Base-by-base conservation (phyloP, 64 coral and sea anemone species). In the Pachyseris speciosa region DNA sequence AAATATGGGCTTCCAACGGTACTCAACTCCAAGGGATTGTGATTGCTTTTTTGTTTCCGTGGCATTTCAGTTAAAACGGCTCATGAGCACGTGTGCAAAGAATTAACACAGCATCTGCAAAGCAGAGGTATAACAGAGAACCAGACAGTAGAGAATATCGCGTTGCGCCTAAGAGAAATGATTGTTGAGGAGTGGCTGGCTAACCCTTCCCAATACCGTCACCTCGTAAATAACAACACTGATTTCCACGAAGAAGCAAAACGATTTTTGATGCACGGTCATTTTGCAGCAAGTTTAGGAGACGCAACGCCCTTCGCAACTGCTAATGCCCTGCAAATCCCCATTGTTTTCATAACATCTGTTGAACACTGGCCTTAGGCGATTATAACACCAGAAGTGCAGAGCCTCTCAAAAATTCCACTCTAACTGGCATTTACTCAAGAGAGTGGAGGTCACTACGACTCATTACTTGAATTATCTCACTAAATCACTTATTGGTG, bases 271-370 rank as follows among this genome's bases (percentile, higher is more conserved):
- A 43, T 11, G 15, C 60, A 51, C 15, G 79, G 79, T 32, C 59
- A 84, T 47, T 84, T 28, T 41, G 28, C 51, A 51, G 37, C 50
- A 1, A 65, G 59, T 36, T 30, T 84, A 32, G 79, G 79, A 7
- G 74, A 53, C 51, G 74, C 74, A 51, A 78, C 51, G 74, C 74
- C 74, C 10, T 44, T 78, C 0, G 49, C 20, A 27, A 22, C 74
- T 28, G 74, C 74, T 52, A 78, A 78, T 43, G 74, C 31, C n/a
- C 74, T 78, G 28, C 74, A 78, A 29, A 49, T 78, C 11, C 74
- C 74, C 26, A 20, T 78, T 19, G 74, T 78, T 4, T 27, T 78
- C 11, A 0, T 78, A 49, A 78, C 74, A 22, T 78, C 47, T 26
- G 47, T 78, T 11, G 44, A 24, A 49, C 28, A 78, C 44, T 78